Base-by-base conservation (phyloP, 2,888 invertebrate genomes). In the Cataglyphis livida region DNA sequence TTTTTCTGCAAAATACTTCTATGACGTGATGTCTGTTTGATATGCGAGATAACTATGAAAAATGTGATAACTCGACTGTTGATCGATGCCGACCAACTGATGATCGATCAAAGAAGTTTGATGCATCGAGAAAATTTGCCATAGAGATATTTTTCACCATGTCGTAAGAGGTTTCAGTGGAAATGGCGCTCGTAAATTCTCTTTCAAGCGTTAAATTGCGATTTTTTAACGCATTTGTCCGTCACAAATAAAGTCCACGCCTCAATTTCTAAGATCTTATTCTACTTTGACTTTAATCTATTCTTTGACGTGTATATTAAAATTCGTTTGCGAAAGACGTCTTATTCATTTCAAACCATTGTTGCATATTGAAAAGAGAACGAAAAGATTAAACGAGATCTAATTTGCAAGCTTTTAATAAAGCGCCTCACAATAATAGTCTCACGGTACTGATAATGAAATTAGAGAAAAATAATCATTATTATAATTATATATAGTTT, bases 161-260 rank as follows among this genome's bases (percentile, higher is more conserved):
- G 61, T 51, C 48, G 44, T 32, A 41, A 64, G 41, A 18, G 28
- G 25, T 15, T 68, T n/a, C 12, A 35, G n/a, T 41, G 54, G 68
- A 65, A 71, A 83, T 64, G 38, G 28, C n/a, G 3, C 21, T 74
- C 79, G 61, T 84, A 84, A 85, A 85, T 85, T 62, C 61, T 62
- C 76, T n/a, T 68, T 76, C 44, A 48, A 79, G 44, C 54, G 59
- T 87, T 79, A 85, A 82, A 82, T 71, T 59, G 73, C 57, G 71
- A 84, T 82, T 85, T 41, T 78, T 65, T 21, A 74, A 68, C 41
- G 54, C 32, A 57, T 51, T 84, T 54, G 64, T n/a, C 15, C 15
- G 38, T 51, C 51, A 51, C 7, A 28, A n/a, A 25, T 28, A 32
- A 38, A 44, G 51, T 28, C 51, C 54, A 28, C 25, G 54, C 25